A percentile compares a stretch with the other conserved stretches of the same genome.
phyloP scores from a whole-genome alignment of 2,797 vertebrate species.

The Megaceryle alcyon region DNA sequence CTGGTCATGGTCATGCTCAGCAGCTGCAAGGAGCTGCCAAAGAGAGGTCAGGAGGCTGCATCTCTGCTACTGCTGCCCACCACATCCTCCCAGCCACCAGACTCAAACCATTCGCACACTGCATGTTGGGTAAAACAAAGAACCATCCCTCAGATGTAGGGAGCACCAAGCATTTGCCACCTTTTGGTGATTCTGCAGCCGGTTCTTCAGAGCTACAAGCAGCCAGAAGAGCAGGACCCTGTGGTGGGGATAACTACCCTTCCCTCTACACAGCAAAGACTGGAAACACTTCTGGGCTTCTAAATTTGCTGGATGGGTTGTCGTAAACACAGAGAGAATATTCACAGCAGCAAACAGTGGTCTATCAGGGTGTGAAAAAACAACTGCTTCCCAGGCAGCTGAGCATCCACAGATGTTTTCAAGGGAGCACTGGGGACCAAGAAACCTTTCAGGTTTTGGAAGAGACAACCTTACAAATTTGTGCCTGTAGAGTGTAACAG shows the following conservation, averaged over 20 bases:
- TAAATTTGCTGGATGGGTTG: neutral
- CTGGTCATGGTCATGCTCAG: neutral
- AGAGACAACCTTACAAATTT: neutral
- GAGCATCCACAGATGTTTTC: neutral
- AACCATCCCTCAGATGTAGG: rapidly evolving
- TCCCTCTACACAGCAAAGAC: neutral
- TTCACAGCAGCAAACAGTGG: rapidly evolving
- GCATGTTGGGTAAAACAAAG: rapidly evolving
- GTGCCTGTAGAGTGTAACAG: neutral
- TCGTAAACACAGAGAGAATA: neutral
- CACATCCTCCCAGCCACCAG: neutral
- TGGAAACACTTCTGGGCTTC: neutral
- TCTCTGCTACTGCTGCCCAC: neutral
- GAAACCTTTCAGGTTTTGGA: neutral
- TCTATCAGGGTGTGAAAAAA: neutral
- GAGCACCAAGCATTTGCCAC: neutral
- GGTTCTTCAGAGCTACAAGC: neutral
- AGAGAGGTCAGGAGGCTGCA: neutral
- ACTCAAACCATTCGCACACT: rapidly evolving
- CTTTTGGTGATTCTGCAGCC: neutral
- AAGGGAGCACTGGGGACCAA: neutral
- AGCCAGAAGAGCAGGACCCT: neutral
- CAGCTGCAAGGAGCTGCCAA: rapidly evolving
- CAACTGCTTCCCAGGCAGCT: neutral
- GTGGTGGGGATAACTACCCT: neutral